Conservation (phyloP, 2,888 invertebrate genomes). For the Malthinus seriepunctatus region DNA sequence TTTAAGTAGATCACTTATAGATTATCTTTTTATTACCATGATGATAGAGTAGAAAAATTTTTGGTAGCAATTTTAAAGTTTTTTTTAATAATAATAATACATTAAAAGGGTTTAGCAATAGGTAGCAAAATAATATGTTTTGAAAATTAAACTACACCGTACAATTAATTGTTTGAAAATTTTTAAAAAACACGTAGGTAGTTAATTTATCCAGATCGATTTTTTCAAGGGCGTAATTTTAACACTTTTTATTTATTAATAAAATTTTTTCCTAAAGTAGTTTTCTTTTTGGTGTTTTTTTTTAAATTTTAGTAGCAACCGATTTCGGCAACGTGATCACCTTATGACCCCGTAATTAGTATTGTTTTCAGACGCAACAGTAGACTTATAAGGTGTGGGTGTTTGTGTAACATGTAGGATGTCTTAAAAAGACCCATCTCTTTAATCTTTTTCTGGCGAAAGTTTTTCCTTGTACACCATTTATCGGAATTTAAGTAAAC, state of each 20-base stretch:
- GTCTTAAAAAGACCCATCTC: too few species aligned
- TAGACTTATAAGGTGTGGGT: constrained; percentile 29
- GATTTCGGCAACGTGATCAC: constrained; percentile 17
- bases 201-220: background rate
- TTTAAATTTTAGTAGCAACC: background rate
- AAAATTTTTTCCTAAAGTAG: background rate
- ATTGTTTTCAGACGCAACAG: constrained; percentile 29
- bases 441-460: too few species aligned
- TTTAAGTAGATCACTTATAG: constrained; percentile 8
- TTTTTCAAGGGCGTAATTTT: constrained; percentile 1
- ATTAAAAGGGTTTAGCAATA: too few species aligned
- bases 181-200: background rate
- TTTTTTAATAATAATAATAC: too few species aligned
- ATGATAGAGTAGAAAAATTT: constrained; percentile 4
- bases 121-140: background rate
- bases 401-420: constrained; percentile 21
- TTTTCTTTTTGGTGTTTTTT: background rate
- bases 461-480: too few species aligned
- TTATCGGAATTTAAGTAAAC: too few species aligned
- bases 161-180: constrained; percentile 3
- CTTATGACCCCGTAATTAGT: constrained; percentile 31
- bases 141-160: background rate
- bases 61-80: background rate
- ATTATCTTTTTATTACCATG: constrained; percentile 9
- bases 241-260: constrained; percentile 4